Conservation (phyloP, 37 sponge, comb jelly and placozoan species). For the Ephydatia muelleri region DNA sequence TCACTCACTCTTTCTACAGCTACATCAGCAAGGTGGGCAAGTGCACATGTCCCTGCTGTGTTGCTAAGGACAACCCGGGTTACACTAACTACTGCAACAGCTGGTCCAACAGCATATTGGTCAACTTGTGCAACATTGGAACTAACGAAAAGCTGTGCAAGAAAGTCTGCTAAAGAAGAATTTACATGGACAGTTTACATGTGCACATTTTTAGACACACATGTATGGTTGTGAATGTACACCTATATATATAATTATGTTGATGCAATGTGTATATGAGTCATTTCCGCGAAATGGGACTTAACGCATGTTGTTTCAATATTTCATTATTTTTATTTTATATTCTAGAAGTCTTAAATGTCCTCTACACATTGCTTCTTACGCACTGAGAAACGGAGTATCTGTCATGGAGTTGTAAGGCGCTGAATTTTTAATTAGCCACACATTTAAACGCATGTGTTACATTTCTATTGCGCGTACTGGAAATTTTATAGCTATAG, state of each 20-base stretch:
- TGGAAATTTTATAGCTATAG: too few relatives aligned
- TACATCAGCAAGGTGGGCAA: conserved; percentile 10
- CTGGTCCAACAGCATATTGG: conserved; percentile 31
- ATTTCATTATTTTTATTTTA: too few relatives aligned
- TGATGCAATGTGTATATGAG: too few relatives aligned
- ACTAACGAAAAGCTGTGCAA: conserved; percentile 17
- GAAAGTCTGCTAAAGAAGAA: conserved; percentile 18
- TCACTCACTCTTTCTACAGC: conserved; percentile 11
- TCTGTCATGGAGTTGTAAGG: too few relatives aligned
- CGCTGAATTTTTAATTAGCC: too few relatives aligned
- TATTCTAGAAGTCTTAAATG: too few relatives aligned
- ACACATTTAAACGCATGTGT: too few relatives aligned
- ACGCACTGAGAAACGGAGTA: too few relatives aligned
- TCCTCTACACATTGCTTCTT: too few relatives aligned
- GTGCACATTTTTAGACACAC: background rate
- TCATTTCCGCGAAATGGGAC: too few relatives aligned
- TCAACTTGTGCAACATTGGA: background rate
- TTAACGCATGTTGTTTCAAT: too few relatives aligned
- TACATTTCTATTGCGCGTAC: too few relatives aligned
- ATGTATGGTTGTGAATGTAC: background rate
- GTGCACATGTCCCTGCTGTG: conserved; percentile 68
- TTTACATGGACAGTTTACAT: background rate
- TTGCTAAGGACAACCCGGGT: conserved; percentile 46
- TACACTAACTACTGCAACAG: conserved; percentile 33
- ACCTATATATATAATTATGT: background rate